These are phyloP conservation scores for Hydractinia symbiolongicarpus DNA, from an alignment of 30 jellyfish, hydroid and myxozoan species.

Conservation along the genomic window DNA sequence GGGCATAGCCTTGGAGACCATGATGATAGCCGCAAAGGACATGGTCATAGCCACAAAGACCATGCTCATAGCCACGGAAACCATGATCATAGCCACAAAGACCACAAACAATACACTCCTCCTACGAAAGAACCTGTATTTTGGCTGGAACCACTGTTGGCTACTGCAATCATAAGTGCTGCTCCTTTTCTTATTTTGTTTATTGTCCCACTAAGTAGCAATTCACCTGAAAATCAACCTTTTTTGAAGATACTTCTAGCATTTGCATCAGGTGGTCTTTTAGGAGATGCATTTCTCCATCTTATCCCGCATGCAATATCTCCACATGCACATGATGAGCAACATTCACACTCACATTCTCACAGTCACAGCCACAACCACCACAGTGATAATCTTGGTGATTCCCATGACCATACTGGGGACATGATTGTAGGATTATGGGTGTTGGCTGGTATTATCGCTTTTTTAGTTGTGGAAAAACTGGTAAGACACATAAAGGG, in stretches of 20 bases:
- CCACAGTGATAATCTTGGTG: conserved; percentile 57
- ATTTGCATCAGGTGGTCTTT: conserved; percentile 94
- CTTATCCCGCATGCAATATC: conserved; percentile 93
- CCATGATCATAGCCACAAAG: not conserved
- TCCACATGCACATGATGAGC: conserved; percentile 80
- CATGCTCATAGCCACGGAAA: conserved; percentile 25
- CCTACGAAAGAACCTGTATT: conserved; percentile 30
- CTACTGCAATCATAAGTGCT: conserved; percentile 91
- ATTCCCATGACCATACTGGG: conserved; percentile 83
- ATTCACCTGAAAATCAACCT: conserved; percentile 77
- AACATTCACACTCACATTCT: conserved; percentile 59
- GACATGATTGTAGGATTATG: conserved; percentile 90
- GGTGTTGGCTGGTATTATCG: conserved; percentile 91
- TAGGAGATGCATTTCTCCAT: conserved; percentile 96
- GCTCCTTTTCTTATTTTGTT: conserved; percentile 89
- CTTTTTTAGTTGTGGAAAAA: conserved; percentile 81
- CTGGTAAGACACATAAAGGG: conserved; percentile 92
- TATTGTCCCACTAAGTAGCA: conserved; percentile 81
- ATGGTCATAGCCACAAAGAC: conserved; percentile 30
- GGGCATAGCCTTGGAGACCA: conserved; percentile 34
- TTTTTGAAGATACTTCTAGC: conserved; percentile 61
- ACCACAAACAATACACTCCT: conserved; percentile 22
- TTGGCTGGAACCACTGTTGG: conserved; percentile 80
- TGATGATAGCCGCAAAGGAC: conserved; percentile 4
- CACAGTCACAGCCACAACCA: conserved; percentile 55